Percentiles rank a stretch among this genome's conserved stretches.
Evolutionary conservation across 2,888 invertebrate species (phyloP).

Genomic region (Dynastes hyllus): DNA sequence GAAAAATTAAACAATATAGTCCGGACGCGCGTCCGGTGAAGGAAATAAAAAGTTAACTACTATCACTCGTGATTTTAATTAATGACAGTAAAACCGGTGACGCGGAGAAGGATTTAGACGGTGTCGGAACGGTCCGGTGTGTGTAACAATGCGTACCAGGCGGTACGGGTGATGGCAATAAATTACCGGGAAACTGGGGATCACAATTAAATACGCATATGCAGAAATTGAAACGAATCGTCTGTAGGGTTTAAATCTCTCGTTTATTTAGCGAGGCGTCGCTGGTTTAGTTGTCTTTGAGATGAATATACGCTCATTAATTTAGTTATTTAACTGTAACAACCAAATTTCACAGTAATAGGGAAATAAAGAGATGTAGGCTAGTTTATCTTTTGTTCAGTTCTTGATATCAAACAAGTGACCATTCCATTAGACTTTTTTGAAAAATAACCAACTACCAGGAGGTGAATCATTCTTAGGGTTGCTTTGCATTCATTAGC

Average conservation of each 20-base stretch:
- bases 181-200: constrained; percentile 64
- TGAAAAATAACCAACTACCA: too few relatives aligned
- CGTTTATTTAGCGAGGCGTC: constrained; percentile 55
- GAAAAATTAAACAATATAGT: constrained; percentile 54
- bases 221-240: constrained; percentile 68
- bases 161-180: constrained; percentile 66
- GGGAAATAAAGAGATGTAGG: too few relatives aligned
- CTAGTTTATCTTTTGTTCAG: too few relatives aligned
- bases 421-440: too few relatives aligned
- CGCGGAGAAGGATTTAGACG: constrained; percentile 57
- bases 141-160: constrained; percentile 58
- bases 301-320: constrained; percentile 61
- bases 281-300: constrained; percentile 61
- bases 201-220: constrained; percentile 70
- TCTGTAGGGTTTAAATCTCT: constrained; percentile 62
- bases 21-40: constrained; percentile 54
- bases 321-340: constrained; percentile 56
- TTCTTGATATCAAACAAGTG: too few relatives aligned
- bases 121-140: constrained; percentile 44
- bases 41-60: constrained; percentile 67
- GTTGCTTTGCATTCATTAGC: too few relatives aligned
- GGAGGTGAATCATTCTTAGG: too few relatives aligned
- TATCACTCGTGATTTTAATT: constrained; percentile 67
- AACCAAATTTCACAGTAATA: too few relatives aligned
- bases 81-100: constrained; percentile 68